Evolutionary conservation across 2,797 vertebrate species (phyloP).

Genomic region (Schizothorax lantsangensis): DNA sequence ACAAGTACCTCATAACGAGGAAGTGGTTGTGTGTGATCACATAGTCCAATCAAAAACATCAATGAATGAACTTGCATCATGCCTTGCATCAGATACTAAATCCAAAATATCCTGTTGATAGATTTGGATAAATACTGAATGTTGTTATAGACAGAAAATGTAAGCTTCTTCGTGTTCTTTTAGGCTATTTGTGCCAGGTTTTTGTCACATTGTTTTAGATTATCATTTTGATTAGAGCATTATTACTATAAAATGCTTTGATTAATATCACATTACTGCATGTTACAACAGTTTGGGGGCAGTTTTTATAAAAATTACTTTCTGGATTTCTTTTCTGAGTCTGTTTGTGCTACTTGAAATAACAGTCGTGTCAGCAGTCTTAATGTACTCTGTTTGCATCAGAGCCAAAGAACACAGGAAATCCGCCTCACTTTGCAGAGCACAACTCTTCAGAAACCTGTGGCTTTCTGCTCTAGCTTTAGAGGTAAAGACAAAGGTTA

Average conservation of each 20-base stretch:
- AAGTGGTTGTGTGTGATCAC: slow-evolving; percentile 22
- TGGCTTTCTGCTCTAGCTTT: slow-evolving; percentile 22
- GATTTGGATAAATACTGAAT: background rate
- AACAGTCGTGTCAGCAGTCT: slow-evolving; percentile 17
- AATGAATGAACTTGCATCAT: slow-evolving; percentile 1
- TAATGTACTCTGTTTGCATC: slow-evolving; percentile 12
- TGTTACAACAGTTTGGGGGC: background rate
- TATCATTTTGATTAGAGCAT: background rate
- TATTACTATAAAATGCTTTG: background rate
- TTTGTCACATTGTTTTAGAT: background rate
- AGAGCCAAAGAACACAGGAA: slow-evolving; percentile 38
- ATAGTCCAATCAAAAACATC: background rate
- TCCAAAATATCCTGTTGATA: background rate
- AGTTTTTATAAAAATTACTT: background rate
- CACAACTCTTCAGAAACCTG: slow-evolving; percentile 15
- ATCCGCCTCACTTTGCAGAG: slow-evolving; percentile 21
- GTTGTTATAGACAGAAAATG: background rate
- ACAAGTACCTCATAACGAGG: background rate
- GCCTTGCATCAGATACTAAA: background rate
- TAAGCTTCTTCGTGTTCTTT: background rate
- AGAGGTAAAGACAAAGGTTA: slow-evolving; percentile 29
- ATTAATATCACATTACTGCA: background rate
- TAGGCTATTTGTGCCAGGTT: background rate
- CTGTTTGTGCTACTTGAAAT: background rate
- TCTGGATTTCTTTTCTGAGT: no score